These are phyloP conservation scores for Aselliscus stoliczkanus DNA, from an alignment of 2,797 vertebrate species.

Conservation along the genomic window DNA sequence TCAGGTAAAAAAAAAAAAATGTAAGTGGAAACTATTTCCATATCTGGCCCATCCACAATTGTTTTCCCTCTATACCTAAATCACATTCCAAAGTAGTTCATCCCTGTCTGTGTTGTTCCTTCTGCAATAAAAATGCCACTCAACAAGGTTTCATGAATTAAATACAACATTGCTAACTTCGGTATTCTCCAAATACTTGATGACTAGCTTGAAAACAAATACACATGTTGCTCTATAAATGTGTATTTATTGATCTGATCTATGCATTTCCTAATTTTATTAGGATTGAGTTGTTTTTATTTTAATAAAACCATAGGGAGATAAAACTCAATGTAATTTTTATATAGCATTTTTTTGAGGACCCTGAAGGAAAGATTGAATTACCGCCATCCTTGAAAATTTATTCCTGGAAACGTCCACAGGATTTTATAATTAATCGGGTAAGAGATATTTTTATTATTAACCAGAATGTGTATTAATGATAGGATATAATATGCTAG, in stretches of 20 bases:
- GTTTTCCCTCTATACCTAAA: neutral
- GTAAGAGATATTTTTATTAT: constrained; percentile 80
- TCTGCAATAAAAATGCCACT: neutral
- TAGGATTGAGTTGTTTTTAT: neutral
- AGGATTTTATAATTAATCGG: constrained; percentile 86
- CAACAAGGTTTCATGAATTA: neutral
- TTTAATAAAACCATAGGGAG: constrained; percentile 2
- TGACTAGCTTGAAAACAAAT: neutral
- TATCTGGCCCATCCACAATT: neutral
- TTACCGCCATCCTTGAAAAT: constrained; percentile 88
- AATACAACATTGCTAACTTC: neutral
- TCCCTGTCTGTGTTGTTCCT: neutral
- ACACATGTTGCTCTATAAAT: neutral
- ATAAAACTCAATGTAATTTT: constrained; percentile 38
- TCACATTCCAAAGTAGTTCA: neutral
- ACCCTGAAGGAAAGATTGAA: constrained; percentile 91
- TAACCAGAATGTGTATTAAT: neutral
- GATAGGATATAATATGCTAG: neutral
- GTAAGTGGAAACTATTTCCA: neutral
- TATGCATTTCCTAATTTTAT: neutral
- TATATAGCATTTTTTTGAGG: constrained; percentile 88
- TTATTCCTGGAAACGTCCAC: constrained; percentile 91
- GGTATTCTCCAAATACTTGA: neutral
- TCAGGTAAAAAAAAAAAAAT: neutral
- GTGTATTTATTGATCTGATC: neutral